Conservation (phyloP, 2,113 vertebrate genomes). For the Semnornis frantzii region DNA sequence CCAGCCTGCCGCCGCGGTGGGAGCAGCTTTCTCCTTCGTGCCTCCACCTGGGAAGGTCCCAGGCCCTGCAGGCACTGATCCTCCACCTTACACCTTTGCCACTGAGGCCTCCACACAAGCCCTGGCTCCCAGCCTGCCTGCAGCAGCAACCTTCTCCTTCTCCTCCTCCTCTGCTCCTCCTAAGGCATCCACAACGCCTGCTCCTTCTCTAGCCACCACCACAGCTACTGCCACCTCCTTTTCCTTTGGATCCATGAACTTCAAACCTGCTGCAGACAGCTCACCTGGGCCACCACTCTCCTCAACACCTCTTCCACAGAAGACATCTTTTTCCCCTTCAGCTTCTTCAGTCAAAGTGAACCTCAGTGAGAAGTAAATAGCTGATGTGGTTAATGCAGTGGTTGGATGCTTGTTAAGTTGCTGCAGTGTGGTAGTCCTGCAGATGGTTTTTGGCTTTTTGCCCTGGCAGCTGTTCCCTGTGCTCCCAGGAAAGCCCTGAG, state of each 20-base stretch:
- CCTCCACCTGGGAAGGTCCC: constrained; percentile 56
- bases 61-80: neutral
- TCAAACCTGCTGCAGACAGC: constrained; percentile 72
- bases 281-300: neutral
- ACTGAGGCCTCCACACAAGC: constrained; percentile 42
- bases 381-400: neutral
- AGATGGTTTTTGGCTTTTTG: neutral
- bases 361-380: constrained; percentile 89
- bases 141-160: constrained; percentile 66
- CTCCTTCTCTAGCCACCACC: neutral
- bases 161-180: constrained; percentile 53
- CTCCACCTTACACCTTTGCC: neutral
- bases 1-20: constrained; percentile 15
- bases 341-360: constrained; percentile 82
- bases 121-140: constrained; percentile 5
- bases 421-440: neutral
- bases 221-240: constrained; percentile 33
- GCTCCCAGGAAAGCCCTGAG: neutral
- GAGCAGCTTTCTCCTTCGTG: constrained; percentile 56
- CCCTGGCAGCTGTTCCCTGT: neutral
- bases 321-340: constrained; percentile 60
- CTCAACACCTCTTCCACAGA: constrained; percentile 43
- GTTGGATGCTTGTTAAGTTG: neutral
- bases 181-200: constrained; percentile 19
- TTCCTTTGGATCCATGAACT: constrained; percentile 70